Evolutionary conservation across 2,888 invertebrate species (phyloP), one percentile per base, ranked within the genome.

Genomic region (Sinodicranocentrus sp.): DNA sequence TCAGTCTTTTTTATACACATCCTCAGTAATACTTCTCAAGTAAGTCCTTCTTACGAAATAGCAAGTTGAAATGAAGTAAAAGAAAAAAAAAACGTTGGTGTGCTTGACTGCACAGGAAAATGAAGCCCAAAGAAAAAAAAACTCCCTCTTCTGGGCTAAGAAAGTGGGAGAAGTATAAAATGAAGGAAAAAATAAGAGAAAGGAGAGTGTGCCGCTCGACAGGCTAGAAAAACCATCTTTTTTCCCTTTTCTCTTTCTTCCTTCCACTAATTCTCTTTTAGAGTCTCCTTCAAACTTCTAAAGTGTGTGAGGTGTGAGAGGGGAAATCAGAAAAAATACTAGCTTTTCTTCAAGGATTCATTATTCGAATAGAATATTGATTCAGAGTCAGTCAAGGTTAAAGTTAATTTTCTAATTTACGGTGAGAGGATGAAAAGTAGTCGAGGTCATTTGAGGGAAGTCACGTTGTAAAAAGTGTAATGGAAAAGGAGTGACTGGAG

Each of bases 81-180:
- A 72, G 72, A 68, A 25, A 83, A 75, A 86, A 85, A 85, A 86
- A 86, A 86, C 76, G 71, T 82, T 85, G 84, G 79, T 85, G 68
- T 87, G 88, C 88, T 88, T 82, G 82, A 84, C 83, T 85, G 86
- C 87, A 88, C 88, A 87, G 85, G 87, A 88, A 88, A 88, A 88
- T 88, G 88, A 88, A 88, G 72, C 85, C 84, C 82, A 48, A 61
- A 78, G 78, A 77, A 76, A 67, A 63, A 78, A 79, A 44, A 13
- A 39, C 39, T 8, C n/a, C n/a, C n/a, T n/a, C n/a, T 39, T 13
- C 39, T 39, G 39, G 6, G 39, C 10, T 52, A 52, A 52, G n/a
- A 39, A 39, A 63, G 48, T 48, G n/a, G 54, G 43, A 61, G 57
- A 48, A 28, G 43, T 52, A 54, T 23, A 59, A n/a, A n/a, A n/a